A percentile compares a stretch with the other conserved stretches of the same genome.
These are phyloP conservation scores for Alligator sinensis DNA, from an alignment of 2,113 vertebrate genomes.

Conservation along the genomic window DNA sequence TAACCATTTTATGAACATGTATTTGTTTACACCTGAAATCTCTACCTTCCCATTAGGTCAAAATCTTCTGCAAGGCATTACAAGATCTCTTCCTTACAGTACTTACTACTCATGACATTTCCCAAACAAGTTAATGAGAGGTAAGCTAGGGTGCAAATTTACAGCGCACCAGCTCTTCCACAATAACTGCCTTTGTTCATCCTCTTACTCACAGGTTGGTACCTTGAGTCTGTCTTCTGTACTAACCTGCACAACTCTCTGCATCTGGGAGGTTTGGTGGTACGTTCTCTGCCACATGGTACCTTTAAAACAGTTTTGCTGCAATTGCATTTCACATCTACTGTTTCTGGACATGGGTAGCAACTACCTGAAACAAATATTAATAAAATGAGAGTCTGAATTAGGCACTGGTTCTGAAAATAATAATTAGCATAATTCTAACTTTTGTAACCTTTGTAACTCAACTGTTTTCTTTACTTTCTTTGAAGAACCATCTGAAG, in stretches of 20 bases:
- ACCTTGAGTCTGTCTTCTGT: neutral
- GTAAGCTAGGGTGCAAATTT: too few species aligned
- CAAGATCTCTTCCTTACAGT: neutral
- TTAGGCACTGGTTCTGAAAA: neutral
- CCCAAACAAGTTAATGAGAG: too few species aligned
- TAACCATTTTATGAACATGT: neutral
- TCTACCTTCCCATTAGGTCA: neutral
- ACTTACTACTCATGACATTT: neutral
- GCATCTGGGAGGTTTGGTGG: conserved; percentile 87
- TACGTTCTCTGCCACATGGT: conserved; percentile 89
- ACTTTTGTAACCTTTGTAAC: neutral
- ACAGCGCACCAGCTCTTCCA: too few species aligned
- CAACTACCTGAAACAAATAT: conserved; percentile 83
- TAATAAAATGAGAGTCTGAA: neutral
- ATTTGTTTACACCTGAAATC: neutral
- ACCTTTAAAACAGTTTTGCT: conserved; percentile 84
- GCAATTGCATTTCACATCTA: conserved; percentile 87
- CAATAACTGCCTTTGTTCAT: too few species aligned
- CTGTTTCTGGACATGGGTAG: conserved; percentile 88
- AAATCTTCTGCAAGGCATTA: neutral
- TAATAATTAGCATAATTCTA: neutral
- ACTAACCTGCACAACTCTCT: conserved; percentile 87
- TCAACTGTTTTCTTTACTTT: neutral
- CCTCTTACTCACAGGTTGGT: too few species aligned
- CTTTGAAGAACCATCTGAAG: neutral